phyloP scores from a whole-genome alignment of 2,888 invertebrate species.

The Caenorhabditis sulstoni region DNA sequence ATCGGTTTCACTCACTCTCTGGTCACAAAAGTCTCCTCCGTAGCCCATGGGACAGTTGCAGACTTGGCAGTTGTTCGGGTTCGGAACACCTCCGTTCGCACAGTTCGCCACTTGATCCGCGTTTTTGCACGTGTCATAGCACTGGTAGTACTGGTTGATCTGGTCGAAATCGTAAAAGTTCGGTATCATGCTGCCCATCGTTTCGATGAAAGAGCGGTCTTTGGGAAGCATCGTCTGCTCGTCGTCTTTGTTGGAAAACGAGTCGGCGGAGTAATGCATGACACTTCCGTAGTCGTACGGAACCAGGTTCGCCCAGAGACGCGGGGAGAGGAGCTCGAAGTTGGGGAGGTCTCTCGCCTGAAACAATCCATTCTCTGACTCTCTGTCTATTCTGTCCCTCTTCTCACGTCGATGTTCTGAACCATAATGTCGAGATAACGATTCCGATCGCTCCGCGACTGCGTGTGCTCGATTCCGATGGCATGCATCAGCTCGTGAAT shows the following conservation, averaged over 20 bases:
- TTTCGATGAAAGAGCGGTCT: conserved; percentile 54
- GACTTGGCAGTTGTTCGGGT: conserved; percentile 59
- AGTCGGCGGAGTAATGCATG: conserved; percentile 63
- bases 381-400: background rate
- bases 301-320: conserved; percentile 57
- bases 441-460: conserved; percentile 58
- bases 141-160: conserved; percentile 61
- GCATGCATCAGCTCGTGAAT: conserved; percentile 63
- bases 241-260: conserved; percentile 59
- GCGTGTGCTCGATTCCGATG: conserved; percentile 61
- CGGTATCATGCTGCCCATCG: conserved; percentile 62
- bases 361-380: conserved; percentile 13
- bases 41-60: conserved; percentile 65
- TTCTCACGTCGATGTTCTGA: conserved; percentile 54
- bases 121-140: conserved; percentile 44
- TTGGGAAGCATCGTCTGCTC: conserved; percentile 57
- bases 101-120: conserved; percentile 38
- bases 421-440: conserved; percentile 48
- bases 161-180: conserved; percentile 64
- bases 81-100: conserved; percentile 63
- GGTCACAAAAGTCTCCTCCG: conserved; percentile 60
- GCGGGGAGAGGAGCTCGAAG: conserved; percentile 55
- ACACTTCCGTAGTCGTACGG: conserved; percentile 64
- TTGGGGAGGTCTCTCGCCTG: conserved; percentile 58
- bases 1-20: conserved; percentile 44